Base-by-base conservation (phyloP, 1,140 invertebrate genomes). In the Conopomorpha cramerella region DNA sequence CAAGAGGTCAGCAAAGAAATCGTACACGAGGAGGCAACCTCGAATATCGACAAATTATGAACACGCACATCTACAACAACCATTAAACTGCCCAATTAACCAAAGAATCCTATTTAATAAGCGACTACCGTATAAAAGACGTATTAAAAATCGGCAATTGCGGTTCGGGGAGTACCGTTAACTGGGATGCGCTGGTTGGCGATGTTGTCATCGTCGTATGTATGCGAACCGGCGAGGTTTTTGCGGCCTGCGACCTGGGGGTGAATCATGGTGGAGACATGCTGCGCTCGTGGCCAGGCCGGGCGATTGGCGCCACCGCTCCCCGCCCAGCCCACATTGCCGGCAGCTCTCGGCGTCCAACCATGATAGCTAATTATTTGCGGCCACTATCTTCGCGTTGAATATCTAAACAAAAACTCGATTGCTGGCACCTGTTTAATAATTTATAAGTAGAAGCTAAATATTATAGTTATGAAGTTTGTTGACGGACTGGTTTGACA, bases 71-170 rank as follows among this genome's bases (percentile, higher is more conserved):
- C 43, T 35, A 42, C 36, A 38, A n/a, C n/a, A n/a, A n/a, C 46
- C 46, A 47, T 45, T 48, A 58, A 55, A 34, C 43, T 51, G 46
- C 43, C 42, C 49, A 58, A 55, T 58, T 53, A 58, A 46, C 46
- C 43, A 41, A 37, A 38, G 48, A 58, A 48, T 55, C 48, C 54
- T 57, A 57, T 53, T 55, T 58, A 58, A 58, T 58, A 58, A 53
- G 50, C 47, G 50, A 58, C 55, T 58, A 58, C 47, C 52, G 50
- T 59, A 48, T 49, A 59, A 55, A 49, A 38, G 50, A 46, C 39
- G 40, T 50, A 55, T 51, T 54, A 56, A 51, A 49, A 50, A 30
- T 30, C 13, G n/a, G 28, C 28, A 30, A 30, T 30, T 32, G 16
- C 30, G 30, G 16, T n/a, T 36, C 34, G 38, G 44, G 46, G 49